These are phyloP conservation scores for Vanessa cardui DNA, from an alignment of 2,888 invertebrate species.

Conservation along the genomic window DNA sequence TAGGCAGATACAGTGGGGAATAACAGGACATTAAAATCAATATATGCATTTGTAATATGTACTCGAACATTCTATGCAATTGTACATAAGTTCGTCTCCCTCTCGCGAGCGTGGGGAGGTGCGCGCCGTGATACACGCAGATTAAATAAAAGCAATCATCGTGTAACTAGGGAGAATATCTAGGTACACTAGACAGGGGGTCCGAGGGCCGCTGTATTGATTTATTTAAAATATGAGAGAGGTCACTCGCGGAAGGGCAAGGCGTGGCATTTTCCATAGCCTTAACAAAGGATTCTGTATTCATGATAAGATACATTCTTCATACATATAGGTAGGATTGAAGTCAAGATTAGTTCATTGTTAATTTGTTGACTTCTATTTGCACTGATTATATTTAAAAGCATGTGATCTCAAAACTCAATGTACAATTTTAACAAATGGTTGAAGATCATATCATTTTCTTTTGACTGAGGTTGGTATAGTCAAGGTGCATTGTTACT, in stretches of 20 bases:
- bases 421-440: too few relatives aligned
- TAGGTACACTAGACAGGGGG: slow-evolving; percentile 1
- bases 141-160: slow-evolving; percentile 14
- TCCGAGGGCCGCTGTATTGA: slow-evolving; percentile 20
- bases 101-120: slow-evolving; percentile 13
- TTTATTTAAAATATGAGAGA: slow-evolving; percentile 11
- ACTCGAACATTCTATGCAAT: slow-evolving; percentile 21
- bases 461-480: too few relatives aligned
- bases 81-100: slow-evolving; percentile 22
- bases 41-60: slow-evolving; percentile 15
- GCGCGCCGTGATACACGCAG: slow-evolving; percentile 18
- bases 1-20: slow-evolving; percentile 9
- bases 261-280: neutral
- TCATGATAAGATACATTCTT: too few relatives aligned
- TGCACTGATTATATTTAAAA: too few relatives aligned
- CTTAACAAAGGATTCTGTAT: neutral
- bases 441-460: too few relatives aligned
- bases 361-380: too few relatives aligned
- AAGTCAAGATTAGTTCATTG: too few relatives aligned
- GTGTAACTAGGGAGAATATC: neutral
- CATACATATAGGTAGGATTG: too few relatives aligned
- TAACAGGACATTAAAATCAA: slow-evolving; percentile 14
- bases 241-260: neutral
- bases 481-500: too few relatives aligned
- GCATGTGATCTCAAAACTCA: too few relatives aligned